Evolutionary conservation across 1,140 invertebrate genomes (phyloP).

Genomic region (Eubasilissa regina): DNA sequence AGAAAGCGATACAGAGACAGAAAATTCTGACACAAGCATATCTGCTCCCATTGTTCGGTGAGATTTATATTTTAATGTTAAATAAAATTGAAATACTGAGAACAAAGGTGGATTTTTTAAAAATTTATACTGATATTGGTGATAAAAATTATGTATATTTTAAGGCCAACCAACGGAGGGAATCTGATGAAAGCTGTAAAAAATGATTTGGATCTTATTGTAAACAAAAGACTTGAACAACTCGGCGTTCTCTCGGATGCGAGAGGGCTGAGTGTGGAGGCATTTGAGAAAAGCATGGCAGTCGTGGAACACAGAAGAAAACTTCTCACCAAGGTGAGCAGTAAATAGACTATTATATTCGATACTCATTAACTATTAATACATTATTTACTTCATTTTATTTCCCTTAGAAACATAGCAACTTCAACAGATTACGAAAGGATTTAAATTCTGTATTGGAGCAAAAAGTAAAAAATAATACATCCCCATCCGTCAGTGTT

Average conservation of each 20-base stretch:
- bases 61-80: too few relatives aligned
- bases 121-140: neutral
- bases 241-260: slow-evolving; percentile 75
- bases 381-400: slow-evolving; percentile 23
- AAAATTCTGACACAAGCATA: neutral
- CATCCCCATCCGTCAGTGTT: slow-evolving; percentile 1
- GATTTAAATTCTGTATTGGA: slow-evolving; percentile 71
- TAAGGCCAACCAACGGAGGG: slow-evolving; percentile 11
- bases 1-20: slow-evolving; percentile 1
- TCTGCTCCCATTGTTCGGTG: neutral
- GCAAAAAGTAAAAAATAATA: slow-evolving; percentile 63
- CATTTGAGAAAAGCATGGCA: slow-evolving; percentile 71
- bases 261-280: slow-evolving; percentile 68
- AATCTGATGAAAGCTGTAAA: slow-evolving; percentile 50
- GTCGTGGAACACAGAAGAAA: slow-evolving; percentile 67
- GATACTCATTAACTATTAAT: neutral
- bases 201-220: slow-evolving; percentile 55
- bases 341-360: neutral
- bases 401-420: slow-evolving; percentile 70
- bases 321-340: slow-evolving; percentile 35
- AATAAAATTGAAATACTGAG: too few relatives aligned
- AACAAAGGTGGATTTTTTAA: too few relatives aligned
- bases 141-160: slow-evolving; percentile 8
- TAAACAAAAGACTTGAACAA: slow-evolving; percentile 70
- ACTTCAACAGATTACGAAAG: slow-evolving; percentile 70